A percentile compares a stretch with the other conserved stretches of the same genome.
Conservation (phyloP, 2,113 vertebrate species). For the Ochotona princeps region DNA sequence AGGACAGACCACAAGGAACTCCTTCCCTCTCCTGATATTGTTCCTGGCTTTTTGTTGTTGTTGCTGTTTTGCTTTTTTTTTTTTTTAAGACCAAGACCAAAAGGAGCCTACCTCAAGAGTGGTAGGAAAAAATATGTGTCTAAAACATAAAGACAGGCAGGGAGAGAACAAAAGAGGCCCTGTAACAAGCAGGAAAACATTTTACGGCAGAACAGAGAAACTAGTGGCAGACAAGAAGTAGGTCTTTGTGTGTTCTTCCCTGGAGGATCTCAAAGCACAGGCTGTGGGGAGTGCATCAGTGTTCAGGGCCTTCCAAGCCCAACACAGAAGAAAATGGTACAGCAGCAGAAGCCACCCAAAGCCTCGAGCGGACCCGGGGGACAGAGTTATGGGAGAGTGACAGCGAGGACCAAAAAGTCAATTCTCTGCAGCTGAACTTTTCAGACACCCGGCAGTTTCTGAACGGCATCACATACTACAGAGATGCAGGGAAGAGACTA, state of each 20-base stretch:
- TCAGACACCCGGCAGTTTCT: not conserved
- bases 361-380: too few species aligned
- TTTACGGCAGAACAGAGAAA: not conserved
- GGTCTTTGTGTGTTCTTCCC: not conserved
- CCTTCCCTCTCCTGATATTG: not conserved
- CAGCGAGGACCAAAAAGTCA: not conserved
- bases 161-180: not conserved
- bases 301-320: not conserved
- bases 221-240: not conserved
- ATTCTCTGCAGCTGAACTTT: not conserved
- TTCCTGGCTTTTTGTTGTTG: not conserved
- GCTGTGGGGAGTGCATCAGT: too few species aligned
- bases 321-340: not conserved
- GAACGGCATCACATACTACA: not conserved
- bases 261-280: not conserved
- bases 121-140: not conserved
- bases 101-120: not conserved
- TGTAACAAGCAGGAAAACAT: not conserved
- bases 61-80: too few species aligned
- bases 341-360: not conserved
- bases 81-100: not conserved
- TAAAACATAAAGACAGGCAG: not conserved
- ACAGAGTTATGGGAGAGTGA: not conserved
- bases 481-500: not conserved
- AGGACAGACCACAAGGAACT: too few species aligned